Conservation (phyloP, 2,113 vertebrate species). For the Seriola quinqueradiata region DNA sequence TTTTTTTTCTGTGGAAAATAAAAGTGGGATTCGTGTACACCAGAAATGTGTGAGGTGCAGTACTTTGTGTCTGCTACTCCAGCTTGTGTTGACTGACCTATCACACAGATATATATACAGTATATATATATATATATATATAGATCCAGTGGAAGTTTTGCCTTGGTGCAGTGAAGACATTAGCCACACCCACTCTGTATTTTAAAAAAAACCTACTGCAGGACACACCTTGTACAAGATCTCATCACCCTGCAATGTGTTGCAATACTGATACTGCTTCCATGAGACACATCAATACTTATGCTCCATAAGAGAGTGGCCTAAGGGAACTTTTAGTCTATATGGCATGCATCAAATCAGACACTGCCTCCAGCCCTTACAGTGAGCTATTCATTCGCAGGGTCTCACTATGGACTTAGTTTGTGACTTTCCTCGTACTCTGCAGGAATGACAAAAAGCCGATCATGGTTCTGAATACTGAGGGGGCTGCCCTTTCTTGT, state of each 20-base stretch:
- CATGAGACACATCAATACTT: constrained; percentile 54
- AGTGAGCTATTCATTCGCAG: not conserved
- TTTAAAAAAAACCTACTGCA: constrained; percentile 54
- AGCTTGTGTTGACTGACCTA: constrained; percentile 53
- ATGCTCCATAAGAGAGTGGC: constrained; percentile 32
- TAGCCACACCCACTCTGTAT: constrained; percentile 72
- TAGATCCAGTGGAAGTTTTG: constrained; percentile 55
- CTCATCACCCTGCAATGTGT: constrained; percentile 70
- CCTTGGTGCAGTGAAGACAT: constrained; percentile 75
- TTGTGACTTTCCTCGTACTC: constrained; percentile 44
- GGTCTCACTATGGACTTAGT: constrained; percentile 7
- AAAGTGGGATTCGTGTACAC: constrained; percentile 85
- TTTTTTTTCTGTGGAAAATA: constrained; percentile 81
- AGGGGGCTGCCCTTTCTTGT: constrained; percentile 59
- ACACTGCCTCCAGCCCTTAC: not conserved
- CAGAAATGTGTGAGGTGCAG: constrained; percentile 78
- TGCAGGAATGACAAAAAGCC: constrained; percentile 43
- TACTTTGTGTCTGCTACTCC: constrained; percentile 76
- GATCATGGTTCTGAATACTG: constrained; percentile 51
- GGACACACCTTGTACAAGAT: constrained; percentile 73
- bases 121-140: constrained; percentile 2
- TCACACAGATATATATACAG: constrained; percentile 30
- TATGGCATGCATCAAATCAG: constrained; percentile 34
- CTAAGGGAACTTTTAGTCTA: constrained; percentile 38
- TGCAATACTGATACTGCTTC: constrained; percentile 63